Conservation (phyloP, 2,888 invertebrate species). For the Nudaria mundana region DNA sequence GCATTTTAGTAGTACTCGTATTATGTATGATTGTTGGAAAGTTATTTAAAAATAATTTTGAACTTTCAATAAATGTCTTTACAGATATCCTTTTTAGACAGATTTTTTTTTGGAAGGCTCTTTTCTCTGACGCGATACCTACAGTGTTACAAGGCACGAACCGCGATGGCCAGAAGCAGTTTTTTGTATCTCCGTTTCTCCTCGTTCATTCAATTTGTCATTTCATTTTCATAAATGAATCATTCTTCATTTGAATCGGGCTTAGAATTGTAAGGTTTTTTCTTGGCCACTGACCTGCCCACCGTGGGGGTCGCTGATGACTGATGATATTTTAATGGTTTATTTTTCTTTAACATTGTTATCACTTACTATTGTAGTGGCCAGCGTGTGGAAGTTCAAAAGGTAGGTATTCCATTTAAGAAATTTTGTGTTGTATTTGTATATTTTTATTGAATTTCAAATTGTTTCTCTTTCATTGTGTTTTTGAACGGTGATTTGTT, state of each 20-base stretch:
- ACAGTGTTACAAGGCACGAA: constrained; percentile 53
- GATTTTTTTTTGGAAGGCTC: neutral
- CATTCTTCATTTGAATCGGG: constrained; percentile 78
- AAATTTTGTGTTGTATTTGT: constrained; percentile 6
- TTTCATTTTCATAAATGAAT: constrained; percentile 80
- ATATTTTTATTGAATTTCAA: neutral
- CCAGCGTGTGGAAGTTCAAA: constrained; percentile 34
- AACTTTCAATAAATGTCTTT: neutral
- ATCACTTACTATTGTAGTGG: constrained; percentile 70
- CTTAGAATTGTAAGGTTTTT: constrained; percentile 63
- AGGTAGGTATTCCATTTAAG: constrained; percentile 28
- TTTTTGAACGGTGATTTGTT: too few relatives aligned
- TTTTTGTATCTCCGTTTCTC: constrained; percentile 53
- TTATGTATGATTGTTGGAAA: too few relatives aligned
- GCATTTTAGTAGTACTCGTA: too few relatives aligned
- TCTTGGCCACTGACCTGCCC: constrained; percentile 73
- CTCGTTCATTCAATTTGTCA: constrained; percentile 77
- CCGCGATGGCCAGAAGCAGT: constrained; percentile 61
- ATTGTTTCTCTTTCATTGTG: neutral
- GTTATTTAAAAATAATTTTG: constrained; percentile 14
- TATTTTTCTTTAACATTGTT: constrained; percentile 78
- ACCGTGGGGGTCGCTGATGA: constrained; percentile 73
- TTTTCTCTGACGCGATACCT: neutral
- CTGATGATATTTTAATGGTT: constrained; percentile 79
- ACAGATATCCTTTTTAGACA: neutral